Evolutionary conservation across 30 jellyfish, hydroid and myxozoan genomes (phyloP), one percentile per base, ranked within the genome.

Genomic region (Aurelia aurita): DNA sequence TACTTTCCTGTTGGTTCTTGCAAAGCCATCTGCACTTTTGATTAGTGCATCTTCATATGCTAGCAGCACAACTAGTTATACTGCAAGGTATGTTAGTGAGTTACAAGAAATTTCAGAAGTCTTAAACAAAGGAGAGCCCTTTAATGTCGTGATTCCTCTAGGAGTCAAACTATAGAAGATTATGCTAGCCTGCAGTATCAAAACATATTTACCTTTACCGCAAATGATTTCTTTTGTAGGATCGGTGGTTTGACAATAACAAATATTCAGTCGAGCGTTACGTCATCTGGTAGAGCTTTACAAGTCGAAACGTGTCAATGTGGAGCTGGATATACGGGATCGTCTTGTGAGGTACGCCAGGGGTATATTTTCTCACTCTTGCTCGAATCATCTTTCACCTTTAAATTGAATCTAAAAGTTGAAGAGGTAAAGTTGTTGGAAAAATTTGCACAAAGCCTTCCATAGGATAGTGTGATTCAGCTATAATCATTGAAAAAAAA

Each of bases 301-400:
- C 74, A 43, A 47, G 91, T 90, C 26, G 97, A 90, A 76, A 71
- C 58, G 26, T 90, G 97, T 77, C 75, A 58, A 13, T 90, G 97
- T 44, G 95, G 95, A 21, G 13, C 66, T 9, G 95, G 95, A 20
- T 83, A 90, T 59, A 32, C 91, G 16, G 97, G 97, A 11, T 78
- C 87, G 10, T 90, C 97, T 31, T 90, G 97, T 74, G 95, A 90
- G 91, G 91, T 71, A 35, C 34, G 95, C 19, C 8, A 15, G 55
- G 31, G 51, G 13, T 15, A 23, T 72, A 18, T 45, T 13, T 22
- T 69, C 64, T 31, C 7, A 15, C 45, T 35, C n/a, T 31, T 19
- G 12, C 27, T 72, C n/a, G 0, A 19, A 0, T 1, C 22, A 11
- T 14, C 69, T 0, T 72, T 32, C 28, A 39, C 0, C 43, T 31